Conservation (phyloP, 2,113 vertebrate genomes). For the Calidris pygmaea region DNA sequence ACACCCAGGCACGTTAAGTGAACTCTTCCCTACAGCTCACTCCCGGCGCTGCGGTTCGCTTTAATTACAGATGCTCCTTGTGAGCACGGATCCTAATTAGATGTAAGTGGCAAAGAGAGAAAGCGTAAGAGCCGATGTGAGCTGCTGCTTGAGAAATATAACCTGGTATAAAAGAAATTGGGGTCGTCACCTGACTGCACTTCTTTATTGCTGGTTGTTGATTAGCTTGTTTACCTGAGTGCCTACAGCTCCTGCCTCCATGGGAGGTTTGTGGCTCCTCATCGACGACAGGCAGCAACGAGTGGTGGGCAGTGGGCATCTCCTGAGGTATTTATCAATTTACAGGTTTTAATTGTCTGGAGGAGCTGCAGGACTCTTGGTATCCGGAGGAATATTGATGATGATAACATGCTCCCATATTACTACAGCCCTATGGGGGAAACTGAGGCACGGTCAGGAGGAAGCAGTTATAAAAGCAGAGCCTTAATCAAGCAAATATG, state of each 20-base stretch:
- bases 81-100: constrained; percentile 19
- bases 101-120: neutral
- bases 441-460: neutral
- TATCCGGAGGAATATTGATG: neutral
- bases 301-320: neutral
- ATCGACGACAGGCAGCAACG: neutral
- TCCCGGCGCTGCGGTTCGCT: rapidly evolving
- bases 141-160: constrained; percentile 30
- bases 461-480: neutral
- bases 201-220: neutral
- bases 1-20: neutral
- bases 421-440: rapidly evolving
- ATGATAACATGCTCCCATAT: rapidly evolving
- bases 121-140: neutral
- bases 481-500: no score
- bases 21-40: neutral
- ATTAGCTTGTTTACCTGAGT: constrained; percentile 29
- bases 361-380: neutral
- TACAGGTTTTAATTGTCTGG: neutral
- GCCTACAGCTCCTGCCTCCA: neutral
- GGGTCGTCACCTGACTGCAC: constrained; percentile 22
- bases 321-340: neutral
- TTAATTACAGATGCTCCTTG: constrained; percentile 41
- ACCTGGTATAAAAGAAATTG: constrained; percentile 48
- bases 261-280: neutral